Percentiles rank a stretch among this genome's conserved stretches.
Evolutionary conservation across 2,113 vertebrate species (phyloP).

Genomic region (Callaeas wilsoni): DNA sequence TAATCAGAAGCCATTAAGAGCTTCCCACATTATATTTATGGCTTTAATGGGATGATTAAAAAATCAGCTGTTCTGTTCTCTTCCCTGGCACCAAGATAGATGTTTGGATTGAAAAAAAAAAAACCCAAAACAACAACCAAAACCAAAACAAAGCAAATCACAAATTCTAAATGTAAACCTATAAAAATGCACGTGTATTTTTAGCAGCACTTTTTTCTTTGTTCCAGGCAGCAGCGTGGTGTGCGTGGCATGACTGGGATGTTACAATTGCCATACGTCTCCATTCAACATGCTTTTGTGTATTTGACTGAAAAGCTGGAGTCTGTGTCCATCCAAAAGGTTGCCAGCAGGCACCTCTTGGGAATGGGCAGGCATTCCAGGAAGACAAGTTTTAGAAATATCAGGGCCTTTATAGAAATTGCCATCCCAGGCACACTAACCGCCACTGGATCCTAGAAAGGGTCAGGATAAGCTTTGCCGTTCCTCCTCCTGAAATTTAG

Average conservation of each 20-base stretch:
- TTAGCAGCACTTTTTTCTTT: slow-evolving; percentile 65
- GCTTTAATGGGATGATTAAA: slow-evolving; percentile 67
- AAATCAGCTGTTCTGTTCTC: slow-evolving; percentile 57
- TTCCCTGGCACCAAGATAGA: slow-evolving; percentile 26
- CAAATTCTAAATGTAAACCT: not conserved
- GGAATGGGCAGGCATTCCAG: not conserved
- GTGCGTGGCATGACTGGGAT: not conserved
- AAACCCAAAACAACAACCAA: not conserved
- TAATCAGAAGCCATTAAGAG: slow-evolving; percentile 68
- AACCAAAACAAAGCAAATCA: not conserved
- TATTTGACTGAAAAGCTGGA: not conserved
- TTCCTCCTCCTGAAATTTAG: not conserved
- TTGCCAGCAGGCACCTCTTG: not conserved
- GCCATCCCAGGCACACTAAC: not conserved
- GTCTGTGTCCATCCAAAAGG: not conserved
- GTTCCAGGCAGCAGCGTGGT: not conserved
- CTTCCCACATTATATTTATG: slow-evolving; percentile 68
- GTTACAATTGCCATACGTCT: not conserved
- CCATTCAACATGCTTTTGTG: slow-evolving; percentile 4
- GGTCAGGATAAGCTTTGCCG: not conserved
- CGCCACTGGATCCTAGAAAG: not conserved
- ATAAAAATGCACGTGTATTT: slow-evolving; percentile 7
- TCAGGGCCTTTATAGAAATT: not conserved
- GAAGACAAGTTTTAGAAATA: not conserved
- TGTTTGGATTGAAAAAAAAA: not conserved